Conservation (phyloP, 2,797 vertebrate genomes). For the Argya squamiceps region DNA sequence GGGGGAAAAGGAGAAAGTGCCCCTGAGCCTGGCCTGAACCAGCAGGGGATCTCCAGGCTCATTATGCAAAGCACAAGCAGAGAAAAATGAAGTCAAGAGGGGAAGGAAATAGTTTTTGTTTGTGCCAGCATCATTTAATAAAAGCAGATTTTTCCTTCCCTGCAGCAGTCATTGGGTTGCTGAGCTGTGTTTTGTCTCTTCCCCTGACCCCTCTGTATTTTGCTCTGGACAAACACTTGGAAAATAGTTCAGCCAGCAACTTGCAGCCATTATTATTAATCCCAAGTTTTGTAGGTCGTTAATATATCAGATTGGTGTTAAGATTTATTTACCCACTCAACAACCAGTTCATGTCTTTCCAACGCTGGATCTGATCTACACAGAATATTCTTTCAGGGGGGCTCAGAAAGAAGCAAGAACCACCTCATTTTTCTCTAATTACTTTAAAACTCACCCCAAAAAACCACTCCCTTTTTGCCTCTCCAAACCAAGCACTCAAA, state of each 20-base stretch:
- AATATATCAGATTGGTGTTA: neutral
- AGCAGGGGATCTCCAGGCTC: neutral
- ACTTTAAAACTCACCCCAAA: neutral
- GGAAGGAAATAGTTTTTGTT: neutral
- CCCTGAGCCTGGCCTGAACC: neutral
- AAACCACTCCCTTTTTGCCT: neutral
- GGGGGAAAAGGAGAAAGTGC: neutral
- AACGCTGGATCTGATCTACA: neutral
- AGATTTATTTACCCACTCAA: neutral
- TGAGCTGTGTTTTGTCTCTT: neutral
- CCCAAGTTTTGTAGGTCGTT: neutral
- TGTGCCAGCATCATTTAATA: slow-evolving; percentile 23
- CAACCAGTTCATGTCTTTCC: neutral
- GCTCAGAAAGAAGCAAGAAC: neutral
- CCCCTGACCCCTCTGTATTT: neutral
- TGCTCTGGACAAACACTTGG: neutral
- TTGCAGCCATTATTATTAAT: neutral
- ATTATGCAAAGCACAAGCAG: neutral
- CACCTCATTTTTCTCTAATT: neutral
- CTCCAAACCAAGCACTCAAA: neutral
- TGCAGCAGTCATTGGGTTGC: neutral
- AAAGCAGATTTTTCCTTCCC: slow-evolving; percentile 5
- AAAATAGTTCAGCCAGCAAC: neutral
- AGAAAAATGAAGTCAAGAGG: slow-evolving; percentile 11
- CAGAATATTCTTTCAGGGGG: neutral